Evolutionary conservation across 2,797 vertebrate species (phyloP).

Genomic region (Schizopygopsis malacanthus): DNA sequence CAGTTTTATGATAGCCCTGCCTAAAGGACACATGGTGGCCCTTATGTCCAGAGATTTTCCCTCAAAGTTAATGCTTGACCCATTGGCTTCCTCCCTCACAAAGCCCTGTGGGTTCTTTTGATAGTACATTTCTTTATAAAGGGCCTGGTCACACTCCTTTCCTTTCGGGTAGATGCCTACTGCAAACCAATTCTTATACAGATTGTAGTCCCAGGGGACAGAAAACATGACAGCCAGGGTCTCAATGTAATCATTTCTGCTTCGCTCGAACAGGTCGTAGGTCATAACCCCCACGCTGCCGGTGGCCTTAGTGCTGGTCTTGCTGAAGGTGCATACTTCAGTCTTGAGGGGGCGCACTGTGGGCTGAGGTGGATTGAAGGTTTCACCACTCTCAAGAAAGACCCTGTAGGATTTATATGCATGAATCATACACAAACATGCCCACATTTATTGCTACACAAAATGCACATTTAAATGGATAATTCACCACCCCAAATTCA

Average conservation of each 20-base stretch:
- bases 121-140: constrained; percentile 79
- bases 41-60: constrained; percentile 71
- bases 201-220: constrained; percentile 75
- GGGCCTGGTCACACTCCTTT: constrained; percentile 65
- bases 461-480: background rate
- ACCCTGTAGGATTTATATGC: constrained; percentile 61
- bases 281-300: constrained; percentile 76
- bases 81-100: constrained; percentile 69
- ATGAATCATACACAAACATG: background rate
- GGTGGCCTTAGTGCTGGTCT: constrained; percentile 56
- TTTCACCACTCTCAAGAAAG: constrained; percentile 72
- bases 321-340: constrained; percentile 76
- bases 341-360: constrained; percentile 70
- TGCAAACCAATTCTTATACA: constrained; percentile 76
- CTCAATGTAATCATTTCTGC: constrained; percentile 65
- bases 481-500: background rate
- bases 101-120: constrained; percentile 70
- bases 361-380: constrained; percentile 75
- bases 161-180: constrained; percentile 71
- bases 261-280: constrained; percentile 71
- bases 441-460: background rate
- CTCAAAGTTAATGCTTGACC: constrained; percentile 72
- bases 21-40: constrained; percentile 74
- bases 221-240: constrained; percentile 77
- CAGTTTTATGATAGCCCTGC: constrained; percentile 74